Conservation (phyloP, 2,113 vertebrate genomes). For the Tychaedon coryphoeus region DNA sequence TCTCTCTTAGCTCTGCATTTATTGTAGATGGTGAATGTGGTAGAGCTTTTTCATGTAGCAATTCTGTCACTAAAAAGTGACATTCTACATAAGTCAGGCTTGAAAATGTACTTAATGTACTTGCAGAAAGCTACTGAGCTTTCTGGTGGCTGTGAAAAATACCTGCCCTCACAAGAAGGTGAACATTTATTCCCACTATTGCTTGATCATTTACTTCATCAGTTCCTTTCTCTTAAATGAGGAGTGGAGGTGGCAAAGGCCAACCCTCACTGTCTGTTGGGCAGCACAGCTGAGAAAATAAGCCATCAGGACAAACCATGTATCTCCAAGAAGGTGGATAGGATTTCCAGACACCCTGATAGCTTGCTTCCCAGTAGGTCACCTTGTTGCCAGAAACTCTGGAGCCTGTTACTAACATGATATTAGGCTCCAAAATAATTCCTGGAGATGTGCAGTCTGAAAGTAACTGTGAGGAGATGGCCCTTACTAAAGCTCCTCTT, state of each 20-base stretch:
- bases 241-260: not conserved
- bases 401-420: not conserved
- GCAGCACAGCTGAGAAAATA: not conserved
- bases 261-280: not conserved
- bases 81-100: not conserved
- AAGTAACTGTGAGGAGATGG: not conserved
- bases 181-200: not conserved
- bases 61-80: not conserved
- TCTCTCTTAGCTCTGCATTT: not conserved
- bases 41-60: not conserved
- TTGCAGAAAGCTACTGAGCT: not conserved
- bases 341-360: not conserved
- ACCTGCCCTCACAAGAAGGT: not conserved
- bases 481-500: not conserved
- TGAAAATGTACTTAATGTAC: not conserved
- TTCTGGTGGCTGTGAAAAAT: not conserved
- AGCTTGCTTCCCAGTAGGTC: not conserved
- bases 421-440: not conserved
- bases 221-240: not conserved
- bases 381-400: not conserved
- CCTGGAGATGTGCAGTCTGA: not conserved
- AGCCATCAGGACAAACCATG: accelerated
- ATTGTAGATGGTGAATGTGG: not conserved
- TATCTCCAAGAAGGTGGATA: not conserved
- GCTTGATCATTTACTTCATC: not conserved